These are phyloP conservation scores for Drosophila trichaetosa DNA, from an alignment of 2,888 invertebrate genomes.

Conservation along the genomic window DNA sequence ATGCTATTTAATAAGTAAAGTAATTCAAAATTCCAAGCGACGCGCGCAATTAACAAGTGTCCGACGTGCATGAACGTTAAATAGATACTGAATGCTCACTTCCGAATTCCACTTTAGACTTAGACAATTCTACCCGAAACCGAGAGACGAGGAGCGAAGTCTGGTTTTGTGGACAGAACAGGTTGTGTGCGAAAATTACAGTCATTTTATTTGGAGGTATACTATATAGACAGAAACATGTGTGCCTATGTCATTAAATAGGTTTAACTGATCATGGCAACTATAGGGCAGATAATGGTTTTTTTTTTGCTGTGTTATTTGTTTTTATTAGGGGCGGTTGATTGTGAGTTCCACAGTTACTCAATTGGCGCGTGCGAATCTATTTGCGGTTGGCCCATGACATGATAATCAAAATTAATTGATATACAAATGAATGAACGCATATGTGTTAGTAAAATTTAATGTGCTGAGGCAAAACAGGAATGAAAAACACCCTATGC, in stretches of 20 bases:
- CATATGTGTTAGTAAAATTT: background rate
- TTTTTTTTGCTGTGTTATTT: background rate
- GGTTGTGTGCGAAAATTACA: slow-evolving; percentile 26
- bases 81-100: slow-evolving; percentile 38
- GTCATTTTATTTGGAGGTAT: background rate
- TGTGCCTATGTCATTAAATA: background rate
- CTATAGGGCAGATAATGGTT: background rate
- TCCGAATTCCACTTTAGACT: slow-evolving; percentile 9
- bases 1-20: background rate
- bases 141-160: background rate
- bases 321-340: background rate
- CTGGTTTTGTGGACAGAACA: slow-evolving; percentile 22
- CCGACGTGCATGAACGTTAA: slow-evolving; percentile 27
- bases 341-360: background rate
- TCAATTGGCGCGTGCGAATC: slow-evolving; percentile 30
- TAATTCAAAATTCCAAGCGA: background rate
- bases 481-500: background rate
- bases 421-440: slow-evolving; percentile 4
- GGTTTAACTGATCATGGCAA: background rate
- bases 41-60: slow-evolving; percentile 5
- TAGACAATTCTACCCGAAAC: slow-evolving; percentile 3
- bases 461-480: background rate
- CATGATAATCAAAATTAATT: slow-evolving; percentile 32
- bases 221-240: background rate
- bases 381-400: slow-evolving; percentile 1